Percentiles rank a stretch among this genome's conserved stretches.
These are phyloP conservation scores for Catharus fuscescens DNA, from an alignment of 2,113 vertebrate genomes.

Conservation along the genomic window DNA sequence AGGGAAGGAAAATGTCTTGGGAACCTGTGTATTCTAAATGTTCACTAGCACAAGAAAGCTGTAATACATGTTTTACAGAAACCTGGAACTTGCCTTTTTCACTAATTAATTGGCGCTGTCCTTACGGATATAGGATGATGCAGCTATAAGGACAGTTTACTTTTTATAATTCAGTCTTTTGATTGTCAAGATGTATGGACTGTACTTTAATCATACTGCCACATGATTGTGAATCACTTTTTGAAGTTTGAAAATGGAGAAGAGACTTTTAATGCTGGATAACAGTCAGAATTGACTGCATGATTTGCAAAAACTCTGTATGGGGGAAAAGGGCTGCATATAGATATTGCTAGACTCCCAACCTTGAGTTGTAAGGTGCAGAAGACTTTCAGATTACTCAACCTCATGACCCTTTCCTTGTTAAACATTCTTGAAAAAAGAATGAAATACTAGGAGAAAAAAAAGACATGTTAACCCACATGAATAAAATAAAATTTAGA, in stretches of 20 bases:
- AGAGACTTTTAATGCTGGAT: constrained; percentile 72
- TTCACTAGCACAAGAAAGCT: constrained; percentile 71
- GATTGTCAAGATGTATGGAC: constrained; percentile 74
- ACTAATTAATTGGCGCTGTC: constrained; percentile 48
- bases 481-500: constrained; percentile 76
- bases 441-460: constrained; percentile 62
- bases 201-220: constrained; percentile 76
- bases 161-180: constrained; percentile 76
- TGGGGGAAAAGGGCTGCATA: constrained; percentile 76
- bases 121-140: constrained; percentile 64
- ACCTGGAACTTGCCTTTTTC: constrained; percentile 66
- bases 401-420: constrained; percentile 56
- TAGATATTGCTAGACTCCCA: constrained; percentile 60
- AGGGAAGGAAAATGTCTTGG: constrained; percentile 47
- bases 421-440: constrained; percentile 66
- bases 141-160: constrained; percentile 69
- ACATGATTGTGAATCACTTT: constrained; percentile 74
- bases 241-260: constrained; percentile 65
- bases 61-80: constrained; percentile 67
- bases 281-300: constrained; percentile 72
- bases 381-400: constrained; percentile 55
- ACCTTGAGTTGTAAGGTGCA: constrained; percentile 54
- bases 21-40: constrained; percentile 63
- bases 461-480: constrained; percentile 72
- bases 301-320: constrained; percentile 74